Evolutionary conservation across 2,888 invertebrate genomes (phyloP).

Genomic region (Melieria picta): DNA sequence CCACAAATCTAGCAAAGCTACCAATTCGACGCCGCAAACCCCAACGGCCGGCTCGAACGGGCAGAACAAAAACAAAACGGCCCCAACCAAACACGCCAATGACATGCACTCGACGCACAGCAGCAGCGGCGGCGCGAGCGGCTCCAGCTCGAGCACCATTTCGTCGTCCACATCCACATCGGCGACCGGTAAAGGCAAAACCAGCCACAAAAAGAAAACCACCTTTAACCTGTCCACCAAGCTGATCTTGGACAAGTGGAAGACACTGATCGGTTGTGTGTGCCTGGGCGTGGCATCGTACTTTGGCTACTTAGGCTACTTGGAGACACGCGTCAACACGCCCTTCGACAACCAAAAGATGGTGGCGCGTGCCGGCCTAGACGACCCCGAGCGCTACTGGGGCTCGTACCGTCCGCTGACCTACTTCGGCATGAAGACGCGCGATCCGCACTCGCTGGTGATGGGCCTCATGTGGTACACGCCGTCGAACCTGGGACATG

Average conservation of each 20-base stretch:
- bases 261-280: conserved; percentile 70
- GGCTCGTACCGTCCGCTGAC: conserved; percentile 90
- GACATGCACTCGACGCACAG: conserved; percentile 22
- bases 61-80: conserved; percentile 9
- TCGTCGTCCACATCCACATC: conserved; percentile 3
- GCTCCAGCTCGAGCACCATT: conserved; percentile 23
- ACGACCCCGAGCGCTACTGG: conserved; percentile 87
- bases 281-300: conserved; percentile 78
- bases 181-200: conserved; percentile 18
- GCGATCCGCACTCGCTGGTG: conserved; percentile 88
- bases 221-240: conserved; percentile 47
- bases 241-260: conserved; percentile 69
- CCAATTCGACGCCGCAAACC: conserved; percentile 7
- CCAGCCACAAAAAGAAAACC: conserved; percentile 28
- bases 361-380: conserved; percentile 75
- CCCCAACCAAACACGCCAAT: background rate
- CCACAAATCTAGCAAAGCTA: conserved; percentile 8
- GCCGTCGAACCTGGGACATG: conserved; percentile 73
- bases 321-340: conserved; percentile 89
- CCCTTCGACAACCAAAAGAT: conserved; percentile 83
- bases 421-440: conserved; percentile 91
- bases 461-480: conserved; percentile 98
- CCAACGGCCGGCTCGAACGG: conserved; percentile 8
- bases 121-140: conserved; percentile 16
- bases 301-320: conserved; percentile 82